phyloP scores from a whole-genome alignment of 2,888 invertebrate species.

The Ophonus ardosiacus region DNA sequence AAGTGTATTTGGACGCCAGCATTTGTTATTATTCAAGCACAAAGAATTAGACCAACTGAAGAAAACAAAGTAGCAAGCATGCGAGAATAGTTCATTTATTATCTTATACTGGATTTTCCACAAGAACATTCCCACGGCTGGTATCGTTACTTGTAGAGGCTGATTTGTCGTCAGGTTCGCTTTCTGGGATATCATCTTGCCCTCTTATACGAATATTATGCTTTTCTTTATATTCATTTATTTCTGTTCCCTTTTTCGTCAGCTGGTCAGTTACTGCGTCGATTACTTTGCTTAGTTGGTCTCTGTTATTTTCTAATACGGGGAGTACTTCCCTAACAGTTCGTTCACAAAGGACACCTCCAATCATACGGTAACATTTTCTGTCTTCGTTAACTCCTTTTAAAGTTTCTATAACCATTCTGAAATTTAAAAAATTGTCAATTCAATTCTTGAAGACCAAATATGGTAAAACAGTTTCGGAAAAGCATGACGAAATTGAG shows the following conservation, averaged over 20 bases:
- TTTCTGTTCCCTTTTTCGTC: constrained; percentile 90
- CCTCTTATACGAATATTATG: constrained; percentile 92
- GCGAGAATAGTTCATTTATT: constrained; percentile 34
- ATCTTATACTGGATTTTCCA: constrained; percentile 65
- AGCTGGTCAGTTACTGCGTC: constrained; percentile 89
- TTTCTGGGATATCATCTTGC: constrained; percentile 76
- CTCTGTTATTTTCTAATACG: constrained; percentile 87
- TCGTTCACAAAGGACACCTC: constrained; percentile 94
- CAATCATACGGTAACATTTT: constrained; percentile 95
- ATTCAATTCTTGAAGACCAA: not conserved
- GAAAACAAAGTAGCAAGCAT: constrained; percentile 1
- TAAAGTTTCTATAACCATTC: constrained; percentile 95
- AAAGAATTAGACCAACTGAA: constrained; percentile 15
- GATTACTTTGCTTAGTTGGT: constrained; percentile 88
- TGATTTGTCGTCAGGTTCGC: constrained; percentile 67
- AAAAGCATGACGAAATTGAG: constrained; percentile 39
- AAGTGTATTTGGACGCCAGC: constrained; percentile 27
- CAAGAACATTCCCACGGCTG: constrained; percentile 74
- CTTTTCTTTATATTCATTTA: constrained; percentile 94
- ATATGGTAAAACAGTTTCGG: constrained; percentile 12
- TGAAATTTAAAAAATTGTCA: constrained; percentile 74
- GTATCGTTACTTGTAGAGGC: constrained; percentile 68
- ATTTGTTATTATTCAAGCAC: constrained; percentile 14
- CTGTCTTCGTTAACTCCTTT: constrained; percentile 89
- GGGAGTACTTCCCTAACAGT: constrained; percentile 95